A percentile compares a stretch with the other conserved stretches of the same genome.
phyloP scores from a whole-genome alignment of 2,797 vertebrate genomes.

The Myotis vivesi region DNA sequence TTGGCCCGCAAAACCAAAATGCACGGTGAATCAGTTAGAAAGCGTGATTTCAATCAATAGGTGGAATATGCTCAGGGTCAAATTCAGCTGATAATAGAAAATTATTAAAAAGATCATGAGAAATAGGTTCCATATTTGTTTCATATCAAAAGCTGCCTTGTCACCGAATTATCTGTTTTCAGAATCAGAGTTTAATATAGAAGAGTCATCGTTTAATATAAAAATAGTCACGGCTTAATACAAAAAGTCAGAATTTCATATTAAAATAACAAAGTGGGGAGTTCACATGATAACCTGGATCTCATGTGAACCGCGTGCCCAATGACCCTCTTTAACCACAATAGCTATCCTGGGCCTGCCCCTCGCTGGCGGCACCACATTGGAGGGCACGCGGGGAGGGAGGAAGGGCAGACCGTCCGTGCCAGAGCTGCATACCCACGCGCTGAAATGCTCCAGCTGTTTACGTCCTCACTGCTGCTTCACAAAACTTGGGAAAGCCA shows the following conservation, averaged over 20 bases:
- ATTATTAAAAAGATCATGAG: slow-evolving; percentile 54
- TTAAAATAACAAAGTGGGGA: slow-evolving; percentile 23
- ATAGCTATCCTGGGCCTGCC: not conserved
- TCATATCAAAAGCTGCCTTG: slow-evolving; percentile 48
- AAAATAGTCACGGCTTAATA: slow-evolving; percentile 65
- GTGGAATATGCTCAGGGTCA: not conserved
- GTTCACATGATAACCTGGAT: slow-evolving; percentile 26
- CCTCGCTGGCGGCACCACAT: not conserved
- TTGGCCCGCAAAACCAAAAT: not conserved
- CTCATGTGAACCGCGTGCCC: not conserved
- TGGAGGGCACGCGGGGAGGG: accelerated
- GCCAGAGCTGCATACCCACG: not conserved
- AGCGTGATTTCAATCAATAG: not conserved
- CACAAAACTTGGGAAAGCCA: not conserved
- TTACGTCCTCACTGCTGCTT: not conserved
- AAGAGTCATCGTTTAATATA: slow-evolving; percentile 63
- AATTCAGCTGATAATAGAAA: slow-evolving; percentile 33
- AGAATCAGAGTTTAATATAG: slow-evolving; percentile 65
- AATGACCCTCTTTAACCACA: not conserved
- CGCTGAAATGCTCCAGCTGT: not conserved
- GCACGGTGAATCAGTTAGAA: not conserved
- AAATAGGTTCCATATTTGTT: slow-evolving; percentile 62
- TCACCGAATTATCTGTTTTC: slow-evolving; percentile 53
- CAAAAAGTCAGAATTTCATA: slow-evolving; percentile 58
- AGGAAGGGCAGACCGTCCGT: not conserved